A percentile compares a stretch with the other conserved stretches of the same genome.
phyloP scores from a whole-genome alignment of 2,888 invertebrate species.

The Phania funesta region DNA sequence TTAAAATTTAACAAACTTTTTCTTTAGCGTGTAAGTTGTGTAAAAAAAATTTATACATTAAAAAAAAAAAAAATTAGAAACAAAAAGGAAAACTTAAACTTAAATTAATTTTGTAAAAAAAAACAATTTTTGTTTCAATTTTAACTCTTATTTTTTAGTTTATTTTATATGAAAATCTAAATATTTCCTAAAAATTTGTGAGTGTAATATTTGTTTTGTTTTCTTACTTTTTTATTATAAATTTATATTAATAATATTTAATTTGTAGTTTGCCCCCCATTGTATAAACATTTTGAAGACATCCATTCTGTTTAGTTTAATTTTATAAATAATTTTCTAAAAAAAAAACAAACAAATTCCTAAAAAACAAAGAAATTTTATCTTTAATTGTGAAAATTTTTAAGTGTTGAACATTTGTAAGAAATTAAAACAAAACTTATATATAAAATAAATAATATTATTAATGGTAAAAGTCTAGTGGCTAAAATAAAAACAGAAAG shows the following conservation, averaged over 20 bases:
- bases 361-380: constrained; percentile 41
- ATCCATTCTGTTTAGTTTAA: constrained; percentile 5
- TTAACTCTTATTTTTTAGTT: constrained; percentile 19
- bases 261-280: constrained; percentile 13
- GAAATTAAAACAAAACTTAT: constrained; percentile 43
- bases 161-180: neutral
- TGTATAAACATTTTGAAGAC: constrained; percentile 36
- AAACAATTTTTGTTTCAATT: constrained; percentile 8
- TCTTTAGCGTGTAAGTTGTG: constrained; percentile 58
- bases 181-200: constrained; percentile 18
- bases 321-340: constrained; percentile 30
- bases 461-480: constrained; percentile 53
- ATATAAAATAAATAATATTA: constrained; percentile 38
- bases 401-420: constrained; percentile 67
- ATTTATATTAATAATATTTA: neutral
- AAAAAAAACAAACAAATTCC: constrained; percentile 21
- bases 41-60: constrained; percentile 49
- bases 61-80: constrained; percentile 11
- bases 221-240: neutral
- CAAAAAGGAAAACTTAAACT: constrained; percentile 21
- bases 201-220: constrained; percentile 54
- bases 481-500: constrained; percentile 50
- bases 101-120: constrained; percentile 52
- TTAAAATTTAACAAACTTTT: constrained; percentile 59
- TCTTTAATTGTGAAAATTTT: constrained; percentile 63